Evolutionary conservation across 2,113 vertebrate species (phyloP), one percentile per base, ranked within the genome.

Genomic region (Oceanites oceanicus): DNA sequence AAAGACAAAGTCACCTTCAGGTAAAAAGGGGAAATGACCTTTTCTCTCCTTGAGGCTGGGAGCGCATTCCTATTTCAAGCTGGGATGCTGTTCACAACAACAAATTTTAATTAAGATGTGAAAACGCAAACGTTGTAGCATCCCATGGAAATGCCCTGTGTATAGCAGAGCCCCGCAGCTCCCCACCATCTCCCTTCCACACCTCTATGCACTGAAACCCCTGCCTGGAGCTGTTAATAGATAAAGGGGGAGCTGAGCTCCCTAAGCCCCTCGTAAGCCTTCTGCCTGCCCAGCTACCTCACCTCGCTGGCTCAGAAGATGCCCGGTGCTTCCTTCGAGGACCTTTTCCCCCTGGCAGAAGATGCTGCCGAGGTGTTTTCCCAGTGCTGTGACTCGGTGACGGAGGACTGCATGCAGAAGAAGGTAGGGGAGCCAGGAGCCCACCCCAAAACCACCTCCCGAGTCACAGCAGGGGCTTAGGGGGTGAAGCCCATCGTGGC

Each of bases 1-100:
- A 97, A 96, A 80, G 97, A 98, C 56, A 98, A 98, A 94, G 75
- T 93, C 36, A 96, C 90, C 52, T 61, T 97, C 94, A 98, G 98
- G 98, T 98, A 98, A 6, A 36, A 7, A 62, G 6, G 13, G 34
- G 14, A 19, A 20, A 15, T 0, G 34, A 9, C 25, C 11, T 80
- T 67, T 77, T 23, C 36, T 26, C 2, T 21, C 17, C n/a, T 19
- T 5, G 11, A 17, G 45, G 83, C 56, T 29, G 65, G 36, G 40
- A 72, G n/a, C 4, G 2, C 13, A 8, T 19, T 18, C 52, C 95
- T 50, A 12, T 42, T 61, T 32, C 72, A 3, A 25, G 55, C 70
- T 30, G 36, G 3, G 30, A 32, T 34, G 47, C 72, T 3, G 10
- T 9, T n/a, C 32, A 9, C n/a, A 10, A n/a, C 63, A 2, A 8